phyloP scores from a whole-genome alignment of 2,113 vertebrate genomes.

The Anhinga anhinga region DNA sequence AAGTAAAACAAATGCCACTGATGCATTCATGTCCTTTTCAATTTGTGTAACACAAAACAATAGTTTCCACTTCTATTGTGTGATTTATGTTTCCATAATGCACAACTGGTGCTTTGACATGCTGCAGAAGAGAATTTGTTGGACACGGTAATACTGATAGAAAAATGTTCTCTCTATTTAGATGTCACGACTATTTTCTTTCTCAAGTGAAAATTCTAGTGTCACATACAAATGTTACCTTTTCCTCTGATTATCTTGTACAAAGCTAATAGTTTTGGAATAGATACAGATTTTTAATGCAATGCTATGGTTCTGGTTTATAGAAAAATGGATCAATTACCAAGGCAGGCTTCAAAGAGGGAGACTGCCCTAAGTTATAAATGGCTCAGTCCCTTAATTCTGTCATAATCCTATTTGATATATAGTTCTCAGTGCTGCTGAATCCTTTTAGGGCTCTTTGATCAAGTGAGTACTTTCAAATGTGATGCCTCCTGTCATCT shows the following conservation, averaged over 20 bases:
- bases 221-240: constrained; percentile 62
- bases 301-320: constrained; percentile 70
- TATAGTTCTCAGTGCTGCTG: constrained; percentile 68
- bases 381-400: constrained; percentile 76
- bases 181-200: constrained; percentile 50
- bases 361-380: constrained; percentile 74
- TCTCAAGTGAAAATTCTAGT: constrained; percentile 58
- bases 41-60: constrained; percentile 38
- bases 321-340: constrained; percentile 74
- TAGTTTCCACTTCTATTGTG: constrained; percentile 24
- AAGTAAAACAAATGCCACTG: constrained; percentile 7
- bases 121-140: constrained; percentile 56
- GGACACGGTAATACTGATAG: constrained; percentile 32
- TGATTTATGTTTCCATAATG: constrained; percentile 57
- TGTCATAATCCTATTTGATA: constrained; percentile 78
- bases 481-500: constrained; percentile 65
- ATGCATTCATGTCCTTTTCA: background rate
- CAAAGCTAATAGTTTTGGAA: constrained; percentile 71
- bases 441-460: constrained; percentile 78
- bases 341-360: constrained; percentile 75
- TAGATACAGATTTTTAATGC: constrained; percentile 70
- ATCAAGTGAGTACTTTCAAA: constrained; percentile 76
- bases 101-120: constrained; percentile 40
- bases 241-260: constrained; percentile 66
- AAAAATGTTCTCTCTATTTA: constrained; percentile 57